phyloP scores from a whole-genome alignment of 2,888 invertebrate species.

The Limnephilus auricula region DNA sequence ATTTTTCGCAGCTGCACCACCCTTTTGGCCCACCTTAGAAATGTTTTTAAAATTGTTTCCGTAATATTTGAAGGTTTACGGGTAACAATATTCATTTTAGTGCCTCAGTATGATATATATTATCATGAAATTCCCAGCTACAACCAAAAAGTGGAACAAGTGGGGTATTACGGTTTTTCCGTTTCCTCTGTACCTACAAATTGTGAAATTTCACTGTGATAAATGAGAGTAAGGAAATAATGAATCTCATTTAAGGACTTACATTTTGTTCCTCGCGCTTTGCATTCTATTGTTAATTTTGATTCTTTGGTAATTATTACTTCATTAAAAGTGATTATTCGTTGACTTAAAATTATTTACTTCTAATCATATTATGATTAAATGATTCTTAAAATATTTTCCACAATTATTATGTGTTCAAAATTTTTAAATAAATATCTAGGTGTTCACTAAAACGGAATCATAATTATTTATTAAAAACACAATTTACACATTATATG shows the following conservation, averaged over 20 bases:
- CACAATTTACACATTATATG: too few relatives aligned
- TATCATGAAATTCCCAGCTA: constrained; percentile 34
- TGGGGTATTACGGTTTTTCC: constrained; percentile 18
- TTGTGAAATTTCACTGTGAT: constrained; percentile 33
- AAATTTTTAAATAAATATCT: too few relatives aligned
- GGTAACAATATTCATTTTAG: constrained; percentile 36
- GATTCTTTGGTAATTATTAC: background rate
- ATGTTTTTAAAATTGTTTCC: constrained; percentile 34
- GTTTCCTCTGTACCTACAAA: constrained; percentile 12
- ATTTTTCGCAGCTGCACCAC: constrained; percentile 23
- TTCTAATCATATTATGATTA: background rate
- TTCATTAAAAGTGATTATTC: background rate
- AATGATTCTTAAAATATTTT: background rate
- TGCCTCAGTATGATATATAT: constrained; percentile 30
- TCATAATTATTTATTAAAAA: too few relatives aligned
- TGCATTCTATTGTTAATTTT: background rate
- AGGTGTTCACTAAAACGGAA: too few relatives aligned
- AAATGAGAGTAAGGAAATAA: background rate
- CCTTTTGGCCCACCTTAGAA: constrained; percentile 7
- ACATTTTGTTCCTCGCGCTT: background rate
- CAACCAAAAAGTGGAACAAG: constrained; percentile 42
- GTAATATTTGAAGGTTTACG: constrained; percentile 31
- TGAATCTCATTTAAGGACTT: background rate
- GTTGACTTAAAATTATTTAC: background rate
- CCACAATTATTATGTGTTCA: background rate